A percentile compares a stretch with the other conserved stretches of the same genome.
Conservation (phyloP, 2,113 vertebrate genomes). For the Todiramphus saurophagus region DNA sequence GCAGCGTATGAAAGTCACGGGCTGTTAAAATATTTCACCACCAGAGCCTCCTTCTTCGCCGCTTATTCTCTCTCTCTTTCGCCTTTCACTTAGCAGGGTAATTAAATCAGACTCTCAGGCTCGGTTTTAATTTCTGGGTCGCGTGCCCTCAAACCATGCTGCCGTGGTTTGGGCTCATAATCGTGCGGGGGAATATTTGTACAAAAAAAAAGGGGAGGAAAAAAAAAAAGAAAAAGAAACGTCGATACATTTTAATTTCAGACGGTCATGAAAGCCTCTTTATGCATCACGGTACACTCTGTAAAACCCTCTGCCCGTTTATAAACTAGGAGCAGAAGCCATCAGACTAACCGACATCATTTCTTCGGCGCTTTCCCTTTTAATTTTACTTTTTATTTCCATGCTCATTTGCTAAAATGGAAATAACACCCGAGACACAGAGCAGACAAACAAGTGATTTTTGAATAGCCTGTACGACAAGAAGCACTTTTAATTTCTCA, state of each 20-base stretch:
- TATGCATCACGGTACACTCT: background rate
- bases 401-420: background rate
- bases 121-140: conserved; percentile 54
- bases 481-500: background rate
- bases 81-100: conserved; percentile 44
- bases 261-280: background rate
- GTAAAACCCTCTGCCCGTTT: background rate
- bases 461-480: background rate
- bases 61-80: background rate
- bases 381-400: background rate
- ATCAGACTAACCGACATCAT: background rate
- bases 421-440: background rate
- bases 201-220: background rate
- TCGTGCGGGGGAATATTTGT: background rate
- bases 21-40: background rate
- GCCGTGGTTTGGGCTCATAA: background rate
- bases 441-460: background rate
- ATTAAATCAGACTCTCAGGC: conserved; percentile 46
- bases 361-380: background rate
- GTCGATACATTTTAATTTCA: background rate
- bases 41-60: background rate
- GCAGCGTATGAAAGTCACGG: background rate
- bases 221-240: too few relatives aligned
- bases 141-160: conserved; percentile 28
- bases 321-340: background rate